Evolutionary conservation across 2,888 invertebrate species (phyloP).

Genomic region (Cerastis rubricosa): DNA sequence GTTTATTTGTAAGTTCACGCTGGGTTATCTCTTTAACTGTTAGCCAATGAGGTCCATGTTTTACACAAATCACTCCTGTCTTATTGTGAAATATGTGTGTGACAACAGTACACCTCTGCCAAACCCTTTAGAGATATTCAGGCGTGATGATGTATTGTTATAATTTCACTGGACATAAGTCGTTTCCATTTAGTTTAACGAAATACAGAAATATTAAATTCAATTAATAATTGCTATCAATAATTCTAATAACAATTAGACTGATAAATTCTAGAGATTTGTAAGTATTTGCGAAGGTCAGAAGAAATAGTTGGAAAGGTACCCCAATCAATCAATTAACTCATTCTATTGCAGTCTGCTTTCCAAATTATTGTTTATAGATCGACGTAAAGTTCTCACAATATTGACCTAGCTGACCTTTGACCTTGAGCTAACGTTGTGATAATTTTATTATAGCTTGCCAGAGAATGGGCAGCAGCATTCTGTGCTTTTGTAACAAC

Average conservation of each 20-base stretch:
- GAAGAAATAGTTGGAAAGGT: conserved; percentile 20
- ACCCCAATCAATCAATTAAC: conserved; percentile 40
- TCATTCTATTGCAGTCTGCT: conserved; percentile 20
- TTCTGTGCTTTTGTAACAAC: too few species aligned
- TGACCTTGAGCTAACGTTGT: background rate
- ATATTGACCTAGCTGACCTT: background rate
- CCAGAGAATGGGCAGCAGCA: too few species aligned
- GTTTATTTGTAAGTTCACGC: background rate
- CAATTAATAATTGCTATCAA: background rate
- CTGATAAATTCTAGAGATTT: conserved; percentile 12
- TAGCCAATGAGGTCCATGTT: background rate
- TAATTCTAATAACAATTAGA: background rate
- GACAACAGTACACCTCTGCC: background rate
- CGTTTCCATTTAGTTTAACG: background rate
- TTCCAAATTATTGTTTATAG: conserved; percentile 26
- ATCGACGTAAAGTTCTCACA: conserved; percentile 6
- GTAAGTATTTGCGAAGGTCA: conserved; percentile 15
- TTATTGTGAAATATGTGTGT: background rate
- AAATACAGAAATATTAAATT: background rate
- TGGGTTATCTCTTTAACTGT: background rate
- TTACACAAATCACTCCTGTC: background rate
- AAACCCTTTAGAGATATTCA: background rate
- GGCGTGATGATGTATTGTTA: background rate
- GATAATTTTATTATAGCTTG: background rate
- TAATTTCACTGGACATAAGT: background rate